Base-by-base conservation (phyloP, 2,888 invertebrate genomes). In the Pandemis heparana region DNA sequence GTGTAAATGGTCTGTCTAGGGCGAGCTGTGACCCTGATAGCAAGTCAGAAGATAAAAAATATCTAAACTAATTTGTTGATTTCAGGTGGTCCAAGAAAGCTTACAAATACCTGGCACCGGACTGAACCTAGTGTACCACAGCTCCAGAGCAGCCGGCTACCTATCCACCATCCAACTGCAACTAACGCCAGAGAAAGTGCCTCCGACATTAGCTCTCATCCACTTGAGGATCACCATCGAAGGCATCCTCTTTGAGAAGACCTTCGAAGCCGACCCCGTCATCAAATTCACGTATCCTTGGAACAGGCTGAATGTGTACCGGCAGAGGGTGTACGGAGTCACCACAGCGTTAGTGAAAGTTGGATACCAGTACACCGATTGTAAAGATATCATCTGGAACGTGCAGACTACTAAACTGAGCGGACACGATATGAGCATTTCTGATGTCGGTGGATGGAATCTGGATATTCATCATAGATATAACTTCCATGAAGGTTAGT, bases 211-310 rank as follows among this genome's bases (percentile, higher is more conserved):
- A 59, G 97, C 97, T 75, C 94, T 98, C n/a, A 98, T 99, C 70
- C 98, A 99, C 87, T 92, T 99, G 68, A 95, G 97, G 71, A 98
- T 99, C 75, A 98, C 98, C 1, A 98, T 99, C 80, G 99, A 99
- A 91, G 99, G 99, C 10, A 98, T 98, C 72, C 95, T 98, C 3
- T 98, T 98, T 85, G 98, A 98, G 85, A 97, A 98, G 85, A 96
- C 96, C 0, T 99, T 99, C 86, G 99, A 99, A 91, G 99, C 99
- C 0, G 99, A 99, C 90, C 98, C 99, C 0, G 97, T 98, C 48
- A 98, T 99, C 78, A 99, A 99, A 85, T 99, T 98, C 90, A 99
- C 98, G 0, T 99, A 99, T 85, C 97, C 99, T 0, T 99, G 99
- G 99, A 99, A 99, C 87, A 96, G 99, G 74, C 94, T 98, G 61